Conservation (phyloP, 2,797 vertebrate genomes). For the Myotis vivesi region DNA sequence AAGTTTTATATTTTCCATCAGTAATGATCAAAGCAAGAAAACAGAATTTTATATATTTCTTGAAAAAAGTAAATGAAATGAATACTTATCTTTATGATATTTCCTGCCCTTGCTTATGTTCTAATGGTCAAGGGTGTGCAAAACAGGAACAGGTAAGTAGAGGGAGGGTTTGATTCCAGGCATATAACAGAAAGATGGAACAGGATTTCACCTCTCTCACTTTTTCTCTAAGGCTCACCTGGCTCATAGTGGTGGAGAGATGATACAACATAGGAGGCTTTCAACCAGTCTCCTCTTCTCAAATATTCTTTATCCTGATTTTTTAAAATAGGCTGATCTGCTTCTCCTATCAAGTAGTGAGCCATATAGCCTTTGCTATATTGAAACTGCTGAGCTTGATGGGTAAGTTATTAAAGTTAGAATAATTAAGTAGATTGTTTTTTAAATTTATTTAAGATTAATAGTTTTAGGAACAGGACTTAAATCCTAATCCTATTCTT, state of each 20-base stretch:
- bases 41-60: background rate
- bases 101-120: background rate
- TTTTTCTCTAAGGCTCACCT: background rate
- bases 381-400: constrained; percentile 93
- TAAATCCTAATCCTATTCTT: background rate
- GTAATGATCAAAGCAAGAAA: constrained; percentile 12
- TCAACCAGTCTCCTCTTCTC: background rate
- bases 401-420: constrained; percentile 84
- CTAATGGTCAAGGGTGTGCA: background rate
- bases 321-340: constrained; percentile 88
- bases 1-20: constrained; percentile 5
- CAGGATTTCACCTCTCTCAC: background rate
- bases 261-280: background rate
- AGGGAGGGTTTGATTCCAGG: background rate
- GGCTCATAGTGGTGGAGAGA: background rate
- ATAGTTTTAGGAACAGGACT: background rate
- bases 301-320: constrained; percentile 8
- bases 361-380: constrained; percentile 90
- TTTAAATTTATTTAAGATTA: constrained; percentile 27
- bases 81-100: background rate
- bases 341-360: constrained; percentile 93
- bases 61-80: background rate
- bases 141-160: background rate
- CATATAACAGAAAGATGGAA: background rate
- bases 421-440: background rate